A percentile compares a stretch with the other conserved stretches of the same genome.
Conservation (phyloP, 2,888 invertebrate genomes). For the Baronia brevicornis region DNA sequence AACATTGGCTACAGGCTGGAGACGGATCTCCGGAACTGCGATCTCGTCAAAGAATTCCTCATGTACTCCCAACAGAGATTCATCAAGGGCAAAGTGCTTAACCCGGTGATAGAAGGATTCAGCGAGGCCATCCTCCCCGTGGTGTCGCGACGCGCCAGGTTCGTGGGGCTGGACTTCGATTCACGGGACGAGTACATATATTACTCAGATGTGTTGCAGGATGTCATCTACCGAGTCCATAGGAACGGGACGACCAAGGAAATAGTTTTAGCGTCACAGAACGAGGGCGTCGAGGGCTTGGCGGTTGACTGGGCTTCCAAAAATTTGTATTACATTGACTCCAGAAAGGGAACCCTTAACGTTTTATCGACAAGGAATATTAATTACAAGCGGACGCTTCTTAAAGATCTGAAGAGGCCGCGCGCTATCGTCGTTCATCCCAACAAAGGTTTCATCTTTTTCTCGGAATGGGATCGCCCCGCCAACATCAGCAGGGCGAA, state of each 20-base stretch:
- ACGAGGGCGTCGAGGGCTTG: constrained; percentile 96
- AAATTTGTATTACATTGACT: constrained; percentile 96
- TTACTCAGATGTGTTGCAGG: constrained; percentile 97
- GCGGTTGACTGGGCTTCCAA: constrained; percentile 97
- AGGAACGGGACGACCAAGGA: constrained; percentile 87
- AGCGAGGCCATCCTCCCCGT: constrained; percentile 97
- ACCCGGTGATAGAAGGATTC: constrained; percentile 92
- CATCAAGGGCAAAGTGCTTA: constrained; percentile 93
- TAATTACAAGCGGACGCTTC: constrained; percentile 86
- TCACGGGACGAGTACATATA: constrained; percentile 93
- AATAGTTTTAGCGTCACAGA: constrained; percentile 95
- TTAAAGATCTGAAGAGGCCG: constrained; percentile 93
- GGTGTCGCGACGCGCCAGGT: constrained; percentile 91
- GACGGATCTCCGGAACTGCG: constrained; percentile 85
- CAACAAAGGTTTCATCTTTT: constrained; percentile 94
- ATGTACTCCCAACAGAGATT: constrained; percentile 97
- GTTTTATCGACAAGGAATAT: constrained; percentile 92
- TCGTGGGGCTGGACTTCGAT: constrained; percentile 97
- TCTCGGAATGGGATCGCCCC: constrained; percentile 97
- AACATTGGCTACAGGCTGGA: constrained; percentile 89
- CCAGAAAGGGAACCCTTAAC: constrained; percentile 94
- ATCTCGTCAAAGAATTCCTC: constrained; percentile 88
- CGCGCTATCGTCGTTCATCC: constrained; percentile 98
- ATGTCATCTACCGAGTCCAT: constrained; percentile 91
- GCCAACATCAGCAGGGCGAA: constrained; percentile 96